Conservation (phyloP, 2,113 vertebrate species). For the Misgurnus mizolepis region DNA sequence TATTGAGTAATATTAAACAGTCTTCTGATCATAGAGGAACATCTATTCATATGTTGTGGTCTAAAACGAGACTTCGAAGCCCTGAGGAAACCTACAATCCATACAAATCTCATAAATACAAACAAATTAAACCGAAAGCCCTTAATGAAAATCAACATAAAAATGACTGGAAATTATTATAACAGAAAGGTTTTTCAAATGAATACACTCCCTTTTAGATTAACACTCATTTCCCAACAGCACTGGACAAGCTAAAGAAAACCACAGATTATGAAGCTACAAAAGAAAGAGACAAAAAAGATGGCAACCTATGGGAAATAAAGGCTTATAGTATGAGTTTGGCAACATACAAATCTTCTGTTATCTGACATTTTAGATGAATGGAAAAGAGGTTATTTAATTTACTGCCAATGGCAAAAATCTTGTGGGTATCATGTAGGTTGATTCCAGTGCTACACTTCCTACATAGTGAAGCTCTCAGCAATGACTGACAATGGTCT, state of each 20-base stretch:
- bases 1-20: background rate
- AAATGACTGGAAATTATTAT: constrained; percentile 6
- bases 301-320: constrained; percentile 63
- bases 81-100: constrained; percentile 42
- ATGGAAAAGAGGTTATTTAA: constrained; percentile 60
- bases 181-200: background rate
- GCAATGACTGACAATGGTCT: background rate
- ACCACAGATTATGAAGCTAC: constrained; percentile 37
- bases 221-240: constrained; percentile 45
- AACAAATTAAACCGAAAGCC: constrained; percentile 47
- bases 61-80: constrained; percentile 4
- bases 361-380: constrained; percentile 46
- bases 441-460: constrained; percentile 22
- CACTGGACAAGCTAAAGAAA: constrained; percentile 35
- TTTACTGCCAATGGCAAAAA: constrained; percentile 70
- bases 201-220: constrained; percentile 55
- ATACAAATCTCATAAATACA: constrained; percentile 18
- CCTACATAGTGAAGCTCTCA: constrained; percentile 16
- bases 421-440: constrained; percentile 68
- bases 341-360: constrained; percentile 70
- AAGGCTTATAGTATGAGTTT: constrained; percentile 71
- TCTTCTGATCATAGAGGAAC: background rate
- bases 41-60: constrained; percentile 5
- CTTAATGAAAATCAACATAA: constrained; percentile 24
- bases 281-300: constrained; percentile 60